A percentile compares a stretch with the other conserved stretches of the same genome.
These are phyloP conservation scores for Geodia barretti DNA, from an alignment of 37 sponge, comb jelly and placozoan species.

Conservation along the genomic window DNA sequence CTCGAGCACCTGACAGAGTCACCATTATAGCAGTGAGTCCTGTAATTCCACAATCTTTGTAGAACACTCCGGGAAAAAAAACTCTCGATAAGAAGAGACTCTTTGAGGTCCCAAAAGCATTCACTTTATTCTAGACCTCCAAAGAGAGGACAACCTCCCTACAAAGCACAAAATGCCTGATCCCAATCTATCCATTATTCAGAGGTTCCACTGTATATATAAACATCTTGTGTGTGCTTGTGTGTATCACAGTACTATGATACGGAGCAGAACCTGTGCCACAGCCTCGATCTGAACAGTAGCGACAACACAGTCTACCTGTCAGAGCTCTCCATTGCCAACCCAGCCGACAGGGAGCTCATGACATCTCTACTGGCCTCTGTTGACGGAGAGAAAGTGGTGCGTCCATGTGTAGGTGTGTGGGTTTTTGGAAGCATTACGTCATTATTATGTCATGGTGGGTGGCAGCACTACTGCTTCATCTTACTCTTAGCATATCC, in stretches of 20 bases:
- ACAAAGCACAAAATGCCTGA: not conserved
- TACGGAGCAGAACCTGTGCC: constrained; percentile 71
- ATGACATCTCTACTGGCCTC: not conserved
- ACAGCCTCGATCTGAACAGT: constrained; percentile 30
- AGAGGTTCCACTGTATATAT: not conserved
- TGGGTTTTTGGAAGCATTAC: not conserved
- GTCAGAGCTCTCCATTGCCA: constrained; percentile 56
- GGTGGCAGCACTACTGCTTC: no score
- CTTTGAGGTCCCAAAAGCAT: not conserved
- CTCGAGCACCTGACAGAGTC: constrained; percentile 62
- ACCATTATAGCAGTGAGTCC: constrained; percentile 56
- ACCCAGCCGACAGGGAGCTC: constrained; percentile 32
- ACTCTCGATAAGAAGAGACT: not conserved
- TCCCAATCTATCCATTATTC: not conserved
- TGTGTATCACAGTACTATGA: constrained; percentile 71
- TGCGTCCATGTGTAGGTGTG: not conserved
- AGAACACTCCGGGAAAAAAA: not conserved
- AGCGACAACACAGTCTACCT: constrained; percentile 48
- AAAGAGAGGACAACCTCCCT: not conserved
- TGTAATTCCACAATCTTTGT: not conserved
- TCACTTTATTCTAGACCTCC: not conserved
- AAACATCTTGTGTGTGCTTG: not conserved
- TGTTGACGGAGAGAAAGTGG: no score
- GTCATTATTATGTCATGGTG: not conserved
- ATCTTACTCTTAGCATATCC: no score